A percentile compares a stretch with the other conserved stretches of the same genome.
Conservation (phyloP, 2,888 invertebrate genomes). For the Scaptomyza cyrtandrae region DNA sequence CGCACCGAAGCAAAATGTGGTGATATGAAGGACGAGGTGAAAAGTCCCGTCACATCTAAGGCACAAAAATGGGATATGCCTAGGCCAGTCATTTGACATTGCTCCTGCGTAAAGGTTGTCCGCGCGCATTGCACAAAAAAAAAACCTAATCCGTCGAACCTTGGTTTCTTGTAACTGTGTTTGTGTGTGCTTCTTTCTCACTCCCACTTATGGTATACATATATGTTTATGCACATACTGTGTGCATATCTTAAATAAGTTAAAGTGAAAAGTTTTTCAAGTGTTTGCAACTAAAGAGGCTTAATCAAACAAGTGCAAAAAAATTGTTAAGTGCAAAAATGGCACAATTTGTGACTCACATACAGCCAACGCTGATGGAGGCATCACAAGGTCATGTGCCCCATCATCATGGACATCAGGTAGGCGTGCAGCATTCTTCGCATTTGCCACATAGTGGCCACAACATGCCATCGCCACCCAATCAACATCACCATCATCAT, state of each 20-base stretch:
- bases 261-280: conserved; percentile 54
- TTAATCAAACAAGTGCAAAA: conserved; percentile 38
- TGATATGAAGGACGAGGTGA: conserved; percentile 48
- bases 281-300: conserved; percentile 31
- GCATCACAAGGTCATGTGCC: conserved; percentile 86
- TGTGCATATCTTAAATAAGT: conserved; percentile 15
- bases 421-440: conserved; percentile 84
- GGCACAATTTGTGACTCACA: conserved; percentile 87
- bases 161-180: conserved; percentile 33
- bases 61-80: conserved; percentile 72
- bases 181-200: conserved; percentile 45
- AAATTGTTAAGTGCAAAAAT: conserved; percentile 73
- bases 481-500: conserved; percentile 80
- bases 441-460: conserved; percentile 85
- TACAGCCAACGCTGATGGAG: conserved; percentile 87
- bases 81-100: conserved; percentile 82
- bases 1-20: conserved; percentile 21
- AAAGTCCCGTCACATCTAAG: conserved; percentile 74
- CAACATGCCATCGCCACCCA: conserved; percentile 84
- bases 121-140: conserved; percentile 52
- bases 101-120: conserved; percentile 83
- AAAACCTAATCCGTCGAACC: conserved; percentile 38
- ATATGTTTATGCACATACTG: conserved; percentile 31
- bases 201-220: conserved; percentile 61
- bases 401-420: conserved; percentile 85